Evolutionary conservation across 2,888 invertebrate species (phyloP).

Genomic region (Eupithecia vulgata): DNA sequence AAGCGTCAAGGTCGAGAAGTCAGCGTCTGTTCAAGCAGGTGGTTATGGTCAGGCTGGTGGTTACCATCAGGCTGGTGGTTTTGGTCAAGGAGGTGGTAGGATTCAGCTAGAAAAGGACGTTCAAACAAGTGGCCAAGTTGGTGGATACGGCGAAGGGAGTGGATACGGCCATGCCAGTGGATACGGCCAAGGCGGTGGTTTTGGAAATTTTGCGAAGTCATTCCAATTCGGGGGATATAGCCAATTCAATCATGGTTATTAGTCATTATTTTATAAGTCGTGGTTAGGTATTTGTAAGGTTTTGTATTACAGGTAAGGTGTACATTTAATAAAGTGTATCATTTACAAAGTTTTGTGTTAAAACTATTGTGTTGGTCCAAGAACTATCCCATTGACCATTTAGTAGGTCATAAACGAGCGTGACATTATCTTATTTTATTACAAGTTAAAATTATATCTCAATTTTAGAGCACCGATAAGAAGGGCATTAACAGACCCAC

Average conservation of each 20-base stretch:
- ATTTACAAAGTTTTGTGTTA: background rate
- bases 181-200: conserved; percentile 22
- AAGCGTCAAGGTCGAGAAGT: conserved; percentile 72
- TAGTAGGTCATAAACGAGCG: background rate
- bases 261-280: conserved; percentile 1
- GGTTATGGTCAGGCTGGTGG: conserved; percentile 48
- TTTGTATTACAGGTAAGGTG: conserved; percentile 23
- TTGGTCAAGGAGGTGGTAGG: conserved; percentile 10
- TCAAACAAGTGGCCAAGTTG: conserved; percentile 3
- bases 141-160: conserved; percentile 10
- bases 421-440: conserved; percentile 21
- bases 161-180: conserved; percentile 4
- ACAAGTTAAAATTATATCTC: conserved; percentile 47
- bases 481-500: conserved; percentile 50
- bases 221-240: conserved; percentile 7
- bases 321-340: conserved; percentile 21
- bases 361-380: background rate
- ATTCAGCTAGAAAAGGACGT: conserved; percentile 12
- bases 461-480: conserved; percentile 59
- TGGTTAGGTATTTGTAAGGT: conserved; percentile 1
- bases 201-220: conserved; percentile 12
- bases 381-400: background rate
- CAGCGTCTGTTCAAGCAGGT: conserved; percentile 72
- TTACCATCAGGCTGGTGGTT: conserved; percentile 18
- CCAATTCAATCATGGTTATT: conserved; percentile 17